phyloP scores from a whole-genome alignment of 2,888 invertebrate genomes.

The Suillia variegata region DNA sequence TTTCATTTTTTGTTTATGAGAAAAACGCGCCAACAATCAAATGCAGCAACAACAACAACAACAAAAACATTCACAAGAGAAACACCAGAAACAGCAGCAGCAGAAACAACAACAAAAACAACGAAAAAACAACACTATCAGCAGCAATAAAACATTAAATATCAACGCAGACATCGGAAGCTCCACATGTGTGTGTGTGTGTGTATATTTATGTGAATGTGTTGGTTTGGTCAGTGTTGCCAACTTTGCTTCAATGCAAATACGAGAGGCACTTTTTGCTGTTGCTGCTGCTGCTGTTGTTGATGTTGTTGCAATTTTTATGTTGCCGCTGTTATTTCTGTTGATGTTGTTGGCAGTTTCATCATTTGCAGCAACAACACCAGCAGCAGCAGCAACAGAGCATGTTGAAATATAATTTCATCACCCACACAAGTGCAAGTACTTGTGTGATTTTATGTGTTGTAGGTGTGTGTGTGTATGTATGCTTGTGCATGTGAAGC shows the following conservation, averaged over 20 bases:
- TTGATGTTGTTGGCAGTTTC: constrained; percentile 4
- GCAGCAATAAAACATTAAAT: constrained; percentile 1
- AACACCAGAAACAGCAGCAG: background rate
- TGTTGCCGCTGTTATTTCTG: constrained; percentile 10
- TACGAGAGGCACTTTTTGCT: constrained; percentile 26
- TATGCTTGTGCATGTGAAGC: background rate
- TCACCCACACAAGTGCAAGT: background rate
- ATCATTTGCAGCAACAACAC: constrained; percentile 2
- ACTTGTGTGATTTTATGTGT: background rate
- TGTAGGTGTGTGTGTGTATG: background rate
- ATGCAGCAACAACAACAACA: background rate
- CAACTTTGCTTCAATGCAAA: background rate
- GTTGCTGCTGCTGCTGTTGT: constrained; percentile 9
- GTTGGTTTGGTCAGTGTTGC: background rate
- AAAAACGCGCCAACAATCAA: background rate
- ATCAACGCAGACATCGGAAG: background rate
- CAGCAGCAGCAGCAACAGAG: too few relatives aligned
- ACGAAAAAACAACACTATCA: background rate
- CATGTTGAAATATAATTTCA: constrained; percentile 15
- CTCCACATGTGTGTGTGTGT: constrained; percentile 6
- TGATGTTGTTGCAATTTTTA: constrained; percentile 6
- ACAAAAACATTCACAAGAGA: background rate
- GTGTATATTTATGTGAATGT: constrained; percentile 15
- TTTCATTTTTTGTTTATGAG: too few relatives aligned
- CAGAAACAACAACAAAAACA: background rate